phyloP scores from a whole-genome alignment of 1,140 invertebrate species.

The Temnothorax longispinosus region DNA sequence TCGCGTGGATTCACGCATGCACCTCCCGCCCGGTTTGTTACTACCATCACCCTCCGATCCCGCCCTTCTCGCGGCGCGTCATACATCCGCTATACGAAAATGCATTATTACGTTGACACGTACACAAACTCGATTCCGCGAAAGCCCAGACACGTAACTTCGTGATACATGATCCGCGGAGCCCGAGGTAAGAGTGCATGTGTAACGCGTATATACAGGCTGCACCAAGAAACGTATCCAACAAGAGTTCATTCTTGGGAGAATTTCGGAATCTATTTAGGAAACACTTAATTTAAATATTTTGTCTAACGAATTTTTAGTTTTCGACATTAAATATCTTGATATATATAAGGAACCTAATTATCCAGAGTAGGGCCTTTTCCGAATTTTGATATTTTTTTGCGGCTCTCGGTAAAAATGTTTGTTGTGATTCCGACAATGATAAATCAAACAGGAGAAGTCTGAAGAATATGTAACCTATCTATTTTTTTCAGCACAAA shows the following conservation, averaged over 20 bases:
- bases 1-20: slow-evolving; percentile 24
- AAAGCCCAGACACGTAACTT: slow-evolving; percentile 77
- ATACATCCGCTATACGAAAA: slow-evolving; percentile 68
- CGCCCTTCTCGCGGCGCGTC: slow-evolving; percentile 15
- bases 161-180: slow-evolving; percentile 71
- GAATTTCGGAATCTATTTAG: slow-evolving; percentile 53
- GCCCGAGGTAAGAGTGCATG: not conserved
- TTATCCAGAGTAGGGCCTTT: too few species aligned
- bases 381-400: too few species aligned
- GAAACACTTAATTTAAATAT: slow-evolving; percentile 38
- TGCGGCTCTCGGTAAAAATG: too few species aligned
- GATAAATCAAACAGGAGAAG: too few species aligned
- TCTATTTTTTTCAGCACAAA: too few species aligned
- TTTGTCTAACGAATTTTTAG: slow-evolving; percentile 27
- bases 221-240: slow-evolving; percentile 40
- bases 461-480: too few species aligned
- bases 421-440: too few species aligned
- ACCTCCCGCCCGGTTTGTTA: slow-evolving; percentile 25
- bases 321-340: slow-evolving; percentile 23
- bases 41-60: not conserved
- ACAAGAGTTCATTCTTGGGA: slow-evolving; percentile 20
- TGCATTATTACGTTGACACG: slow-evolving; percentile 80
- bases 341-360: not conserved
- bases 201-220: slow-evolving; percentile 26
- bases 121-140: slow-evolving; percentile 78